Conservation (phyloP, 2,888 invertebrate genomes). For the Panorpa germanica region DNA sequence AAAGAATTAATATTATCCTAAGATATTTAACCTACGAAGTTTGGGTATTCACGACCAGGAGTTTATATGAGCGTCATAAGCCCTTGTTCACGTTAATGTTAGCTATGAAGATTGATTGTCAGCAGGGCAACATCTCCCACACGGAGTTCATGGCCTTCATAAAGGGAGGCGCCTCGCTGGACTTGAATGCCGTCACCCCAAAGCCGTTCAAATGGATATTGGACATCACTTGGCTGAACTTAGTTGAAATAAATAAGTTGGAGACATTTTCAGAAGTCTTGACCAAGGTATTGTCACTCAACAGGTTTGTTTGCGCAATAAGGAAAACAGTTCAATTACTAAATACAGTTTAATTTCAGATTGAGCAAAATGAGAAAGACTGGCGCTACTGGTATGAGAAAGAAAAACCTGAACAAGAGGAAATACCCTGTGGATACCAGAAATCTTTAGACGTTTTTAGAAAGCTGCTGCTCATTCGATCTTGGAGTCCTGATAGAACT, state of each 20-base stretch:
- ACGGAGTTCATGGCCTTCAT: constrained; percentile 91
- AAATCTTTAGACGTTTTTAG: constrained; percentile 73
- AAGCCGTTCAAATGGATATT: constrained; percentile 91
- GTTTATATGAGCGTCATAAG: constrained; percentile 86
- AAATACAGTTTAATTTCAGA: constrained; percentile 27
- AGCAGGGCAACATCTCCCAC: constrained; percentile 60
- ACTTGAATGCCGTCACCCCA: constrained; percentile 78
- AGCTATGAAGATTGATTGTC: constrained; percentile 87
- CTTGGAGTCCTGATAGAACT: constrained; percentile 91
- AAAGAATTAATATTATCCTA: constrained; percentile 75
- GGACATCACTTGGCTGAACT: constrained; percentile 90
- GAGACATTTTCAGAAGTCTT: constrained; percentile 62
- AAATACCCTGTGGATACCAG: constrained; percentile 78
- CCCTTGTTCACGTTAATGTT: constrained; percentile 83
- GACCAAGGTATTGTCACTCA: constrained; percentile 43
- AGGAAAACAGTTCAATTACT: neutral
- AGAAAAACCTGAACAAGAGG: constrained; percentile 81
- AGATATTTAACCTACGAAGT: constrained; percentile 80
- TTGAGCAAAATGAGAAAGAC: constrained; percentile 68
- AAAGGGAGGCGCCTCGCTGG: constrained; percentile 88
- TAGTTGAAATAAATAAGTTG: constrained; percentile 82
- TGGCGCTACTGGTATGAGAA: constrained; percentile 86
- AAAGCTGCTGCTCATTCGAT: constrained; percentile 69
- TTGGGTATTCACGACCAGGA: constrained; percentile 81
- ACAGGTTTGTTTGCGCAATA: no score